phyloP scores from a whole-genome alignment of 2,888 invertebrate genomes.

The Caenorhabditis uteleia region DNA sequence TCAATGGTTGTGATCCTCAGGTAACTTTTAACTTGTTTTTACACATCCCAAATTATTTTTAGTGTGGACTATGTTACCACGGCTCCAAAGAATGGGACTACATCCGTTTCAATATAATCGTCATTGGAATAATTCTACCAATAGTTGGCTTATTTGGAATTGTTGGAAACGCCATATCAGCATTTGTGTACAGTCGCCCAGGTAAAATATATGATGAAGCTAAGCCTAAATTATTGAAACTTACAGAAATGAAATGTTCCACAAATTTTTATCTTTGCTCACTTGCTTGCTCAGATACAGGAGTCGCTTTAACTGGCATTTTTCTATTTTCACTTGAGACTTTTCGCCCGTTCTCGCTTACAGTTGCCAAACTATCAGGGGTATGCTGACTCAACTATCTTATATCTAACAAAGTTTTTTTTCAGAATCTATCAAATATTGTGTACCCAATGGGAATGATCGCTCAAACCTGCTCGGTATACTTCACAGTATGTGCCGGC shows the following conservation, averaged over 20 bases:
- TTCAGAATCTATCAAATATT: conserved; percentile 54
- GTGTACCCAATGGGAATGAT: conserved; percentile 67
- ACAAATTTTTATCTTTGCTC: conserved; percentile 66
- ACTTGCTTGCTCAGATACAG: conserved; percentile 65
- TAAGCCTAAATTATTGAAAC: background rate
- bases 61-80: conserved; percentile 50
- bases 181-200: conserved; percentile 65
- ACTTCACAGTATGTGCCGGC: conserved; percentile 69
- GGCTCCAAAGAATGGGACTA: conserved; percentile 40
- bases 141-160: conserved; percentile 65
- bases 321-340: conserved; percentile 58
- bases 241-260: conserved; percentile 62
- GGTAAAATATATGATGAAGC: conserved; percentile 23
- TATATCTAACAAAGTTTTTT: conserved; percentile 10
- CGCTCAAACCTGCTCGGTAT: conserved; percentile 69
- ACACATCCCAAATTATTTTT: conserved; percentile 6
- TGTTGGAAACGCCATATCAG: conserved; percentile 64
- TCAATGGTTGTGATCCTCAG: conserved; percentile 28
- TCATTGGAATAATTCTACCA: conserved; percentile 65
- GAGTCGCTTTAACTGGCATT: conserved; percentile 62
- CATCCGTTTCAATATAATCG: conserved; percentile 60
- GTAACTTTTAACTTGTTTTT: conserved; percentile 6
- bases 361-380: conserved; percentile 44
- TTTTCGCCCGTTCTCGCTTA: conserved; percentile 57
- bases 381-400: conserved; percentile 6